phyloP scores from a whole-genome alignment of 1,140 invertebrate genomes.

The Artemia franciscana region DNA sequence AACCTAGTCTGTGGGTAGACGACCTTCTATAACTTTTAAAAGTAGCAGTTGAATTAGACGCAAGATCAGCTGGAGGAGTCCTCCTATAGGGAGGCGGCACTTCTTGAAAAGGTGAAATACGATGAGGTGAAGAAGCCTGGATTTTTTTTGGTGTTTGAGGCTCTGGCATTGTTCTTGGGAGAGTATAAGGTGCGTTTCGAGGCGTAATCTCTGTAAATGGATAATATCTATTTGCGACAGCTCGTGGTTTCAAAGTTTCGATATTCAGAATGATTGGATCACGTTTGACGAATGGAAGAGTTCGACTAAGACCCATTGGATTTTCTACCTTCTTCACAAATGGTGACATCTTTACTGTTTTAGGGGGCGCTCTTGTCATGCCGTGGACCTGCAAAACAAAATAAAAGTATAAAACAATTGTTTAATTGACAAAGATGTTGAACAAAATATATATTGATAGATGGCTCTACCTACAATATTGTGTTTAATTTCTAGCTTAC shows the following conservation, averaged over 20 bases:
- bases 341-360: neutral
- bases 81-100: neutral
- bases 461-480: too few species aligned
- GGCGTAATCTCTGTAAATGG: neutral
- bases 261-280: neutral
- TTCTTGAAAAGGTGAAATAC: neutral
- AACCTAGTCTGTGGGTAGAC: neutral
- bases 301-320: neutral
- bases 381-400: too few species aligned
- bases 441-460: too few species aligned
- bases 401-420: too few species aligned
- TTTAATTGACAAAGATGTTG: too few species aligned
- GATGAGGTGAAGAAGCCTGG: neutral
- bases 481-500: too few species aligned
- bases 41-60: neutral
- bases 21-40: neutral
- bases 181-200: neutral
- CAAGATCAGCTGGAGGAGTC: neutral
- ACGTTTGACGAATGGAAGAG: neutral
- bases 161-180: neutral
- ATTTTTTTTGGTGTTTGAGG: neutral
- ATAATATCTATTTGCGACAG: neutral
- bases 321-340: neutral
- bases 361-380: neutral
- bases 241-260: neutral